phyloP scores from a whole-genome alignment of 1,140 invertebrate genomes.

The Triops cancriformis region DNA sequence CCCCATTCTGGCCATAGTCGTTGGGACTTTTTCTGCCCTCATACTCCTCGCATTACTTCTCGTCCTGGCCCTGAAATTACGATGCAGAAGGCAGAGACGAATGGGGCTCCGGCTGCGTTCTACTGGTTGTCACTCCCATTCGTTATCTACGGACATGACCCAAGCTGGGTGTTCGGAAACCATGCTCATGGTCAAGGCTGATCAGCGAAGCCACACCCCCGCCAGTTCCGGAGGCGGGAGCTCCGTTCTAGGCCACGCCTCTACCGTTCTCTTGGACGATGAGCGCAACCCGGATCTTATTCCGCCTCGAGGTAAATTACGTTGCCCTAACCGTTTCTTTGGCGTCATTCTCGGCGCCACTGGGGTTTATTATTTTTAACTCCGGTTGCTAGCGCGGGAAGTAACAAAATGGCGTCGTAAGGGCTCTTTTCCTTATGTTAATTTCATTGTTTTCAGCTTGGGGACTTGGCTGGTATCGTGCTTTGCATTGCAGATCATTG shows the following conservation, averaged over 20 bases:
- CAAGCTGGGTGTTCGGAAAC: conserved; percentile 22
- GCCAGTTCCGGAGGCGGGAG: background rate
- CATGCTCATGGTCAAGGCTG: conserved; percentile 22
- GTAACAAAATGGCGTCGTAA: background rate
- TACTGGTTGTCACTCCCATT: background rate
- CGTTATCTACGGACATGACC: conserved; percentile 17
- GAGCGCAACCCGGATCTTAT: conserved; percentile 27
- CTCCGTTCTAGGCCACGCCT: conserved; percentile 11
- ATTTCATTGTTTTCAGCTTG: background rate
- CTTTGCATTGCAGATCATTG: background rate
- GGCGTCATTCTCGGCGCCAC: background rate
- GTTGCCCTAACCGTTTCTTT: background rate
- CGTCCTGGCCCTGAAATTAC: conserved; percentile 22
- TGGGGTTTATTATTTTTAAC: background rate
- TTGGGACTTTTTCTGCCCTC: conserved; percentile 21
- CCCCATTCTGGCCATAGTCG: conserved; percentile 22
- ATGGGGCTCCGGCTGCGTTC: background rate
- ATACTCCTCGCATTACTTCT: conserved; percentile 20
- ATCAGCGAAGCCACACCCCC: conserved; percentile 15
- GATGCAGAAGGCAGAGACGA: conserved; percentile 16
- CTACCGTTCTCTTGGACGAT: conserved; percentile 1
- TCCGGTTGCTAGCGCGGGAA: background rate
- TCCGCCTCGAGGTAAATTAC: conserved; percentile 12
- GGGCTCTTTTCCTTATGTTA: background rate
- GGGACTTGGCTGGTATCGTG: background rate